A percentile compares a stretch with the other conserved stretches of the same genome.
Conservation (phyloP, 2,888 invertebrate species). For the Patella depressa region DNA sequence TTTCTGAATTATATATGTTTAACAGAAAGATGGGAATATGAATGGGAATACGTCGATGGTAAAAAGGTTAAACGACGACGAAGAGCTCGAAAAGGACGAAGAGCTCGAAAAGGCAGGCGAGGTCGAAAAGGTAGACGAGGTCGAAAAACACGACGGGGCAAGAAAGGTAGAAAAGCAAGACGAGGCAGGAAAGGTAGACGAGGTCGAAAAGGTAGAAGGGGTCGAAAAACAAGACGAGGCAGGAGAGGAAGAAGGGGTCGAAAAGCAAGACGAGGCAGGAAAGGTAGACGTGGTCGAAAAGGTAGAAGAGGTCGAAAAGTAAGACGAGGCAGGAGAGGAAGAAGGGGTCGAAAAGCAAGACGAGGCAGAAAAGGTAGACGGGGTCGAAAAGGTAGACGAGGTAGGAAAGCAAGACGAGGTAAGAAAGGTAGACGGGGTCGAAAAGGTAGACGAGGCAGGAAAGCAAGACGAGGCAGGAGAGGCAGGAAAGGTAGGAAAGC, state of each 20-base stretch:
- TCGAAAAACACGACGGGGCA: not conserved
- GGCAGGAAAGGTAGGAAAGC: not conserved
- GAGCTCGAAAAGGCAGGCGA: not conserved
- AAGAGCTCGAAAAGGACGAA: not conserved
- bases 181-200: not conserved
- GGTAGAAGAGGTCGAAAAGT: no score
- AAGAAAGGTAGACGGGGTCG: no score
- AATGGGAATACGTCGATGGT: not conserved
- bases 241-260: no score
- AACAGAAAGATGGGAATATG: not conserved
- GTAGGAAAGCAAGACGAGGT: no score
- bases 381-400: not conserved
- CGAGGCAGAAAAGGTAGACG: not conserved
- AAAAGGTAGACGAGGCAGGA: no score
- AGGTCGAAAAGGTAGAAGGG: not conserved
- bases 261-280: no score
- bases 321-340: no score
- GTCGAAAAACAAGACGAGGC: not conserved
- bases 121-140: not conserved
- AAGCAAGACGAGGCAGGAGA: not conserved
- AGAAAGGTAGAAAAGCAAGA: not conserved
- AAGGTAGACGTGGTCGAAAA: no score
- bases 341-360: no score
- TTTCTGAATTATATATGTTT: no score
- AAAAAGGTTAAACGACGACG: not conserved